Percentiles rank a stretch among this genome's conserved stretches.
phyloP scores from a whole-genome alignment of 1,140 invertebrate genomes.

The Penaeus chinensis region DNA sequence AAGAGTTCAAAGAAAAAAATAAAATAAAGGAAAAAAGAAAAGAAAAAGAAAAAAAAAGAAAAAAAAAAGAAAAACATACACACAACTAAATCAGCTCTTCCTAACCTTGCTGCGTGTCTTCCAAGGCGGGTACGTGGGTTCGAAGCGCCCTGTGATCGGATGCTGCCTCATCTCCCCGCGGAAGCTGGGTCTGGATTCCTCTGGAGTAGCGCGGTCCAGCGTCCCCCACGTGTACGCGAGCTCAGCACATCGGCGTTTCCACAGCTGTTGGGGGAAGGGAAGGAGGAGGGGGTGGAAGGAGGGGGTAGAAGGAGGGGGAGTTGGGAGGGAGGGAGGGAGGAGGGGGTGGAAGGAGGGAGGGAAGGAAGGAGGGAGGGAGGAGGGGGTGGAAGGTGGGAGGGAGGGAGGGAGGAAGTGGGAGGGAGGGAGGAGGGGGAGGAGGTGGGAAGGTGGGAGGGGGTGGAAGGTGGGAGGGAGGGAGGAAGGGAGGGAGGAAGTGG shows the following conservation, averaged over 20 bases:
- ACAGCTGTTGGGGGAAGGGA: slow-evolving; percentile 71
- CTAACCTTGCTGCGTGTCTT: slow-evolving; percentile 75
- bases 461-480: neutral
- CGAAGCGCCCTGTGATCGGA: slow-evolving; percentile 74
- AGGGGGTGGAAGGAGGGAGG: too few species aligned
- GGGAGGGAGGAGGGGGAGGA: neutral
- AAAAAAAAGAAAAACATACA: too few species aligned
- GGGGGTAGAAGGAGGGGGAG: too few species aligned
- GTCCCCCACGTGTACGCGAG: slow-evolving; percentile 86
- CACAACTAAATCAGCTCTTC: neutral
- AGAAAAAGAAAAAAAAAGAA: too few species aligned
- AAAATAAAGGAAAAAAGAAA: too few species aligned
- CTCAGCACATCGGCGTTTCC: slow-evolving; percentile 82
- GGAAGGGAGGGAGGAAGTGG: neutral
- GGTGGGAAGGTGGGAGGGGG: too few species aligned
- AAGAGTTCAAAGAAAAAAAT: too few species aligned
- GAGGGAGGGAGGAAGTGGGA: neutral
- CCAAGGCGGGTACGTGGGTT: slow-evolving; percentile 75
- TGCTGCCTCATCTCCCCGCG: slow-evolving; percentile 74
- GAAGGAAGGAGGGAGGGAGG: neutral
- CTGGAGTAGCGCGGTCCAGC: slow-evolving; percentile 77
- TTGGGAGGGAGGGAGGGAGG: too few species aligned
- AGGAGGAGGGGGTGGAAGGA: neutral
- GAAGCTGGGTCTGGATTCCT: slow-evolving; percentile 79
- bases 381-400: neutral